Conservation (phyloP, 2,113 vertebrate species). For the Mugil cephalus region DNA sequence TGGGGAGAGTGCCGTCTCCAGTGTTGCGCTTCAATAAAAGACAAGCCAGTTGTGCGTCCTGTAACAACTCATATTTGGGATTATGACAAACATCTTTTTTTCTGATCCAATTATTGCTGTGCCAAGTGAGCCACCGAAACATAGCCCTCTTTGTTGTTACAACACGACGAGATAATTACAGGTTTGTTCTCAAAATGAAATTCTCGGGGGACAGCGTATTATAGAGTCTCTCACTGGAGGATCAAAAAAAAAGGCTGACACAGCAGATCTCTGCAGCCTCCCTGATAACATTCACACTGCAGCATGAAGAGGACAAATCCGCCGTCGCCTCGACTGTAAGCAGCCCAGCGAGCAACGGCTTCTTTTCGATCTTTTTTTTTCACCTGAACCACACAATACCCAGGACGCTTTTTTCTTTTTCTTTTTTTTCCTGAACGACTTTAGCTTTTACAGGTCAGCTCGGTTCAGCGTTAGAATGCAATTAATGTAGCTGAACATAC, state of each 20-base stretch:
- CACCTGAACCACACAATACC: conserved; percentile 15
- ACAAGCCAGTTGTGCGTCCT: background rate
- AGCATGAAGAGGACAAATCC: conserved; percentile 45
- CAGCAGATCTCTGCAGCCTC: conserved; percentile 48
- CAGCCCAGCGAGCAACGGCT: conserved; percentile 6
- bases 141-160: conserved; percentile 24
- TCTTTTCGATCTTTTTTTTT: conserved; percentile 2
- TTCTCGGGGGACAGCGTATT: conserved; percentile 7
- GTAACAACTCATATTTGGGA: conserved; percentile 10
- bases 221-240: conserved; percentile 10
- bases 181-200: conserved; percentile 61
- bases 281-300: conserved; percentile 58
- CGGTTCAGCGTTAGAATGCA: conserved; percentile 37
- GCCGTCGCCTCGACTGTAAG: conserved; percentile 30
- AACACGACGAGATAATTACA: conserved; percentile 57
- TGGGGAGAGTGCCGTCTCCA: background rate
- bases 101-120: conserved; percentile 36
- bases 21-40: conserved; percentile 1
- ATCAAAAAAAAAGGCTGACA: conserved; percentile 57
- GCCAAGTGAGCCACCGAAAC: conserved; percentile 27
- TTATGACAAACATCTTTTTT: conserved; percentile 34
- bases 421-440: conserved; percentile 7
- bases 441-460: conserved; percentile 33
- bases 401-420: conserved; percentile 3
- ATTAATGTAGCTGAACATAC: conserved; percentile 56